phyloP scores from a whole-genome alignment of 2,797 vertebrate genomes.

The Scyliorhinus canicula region DNA sequence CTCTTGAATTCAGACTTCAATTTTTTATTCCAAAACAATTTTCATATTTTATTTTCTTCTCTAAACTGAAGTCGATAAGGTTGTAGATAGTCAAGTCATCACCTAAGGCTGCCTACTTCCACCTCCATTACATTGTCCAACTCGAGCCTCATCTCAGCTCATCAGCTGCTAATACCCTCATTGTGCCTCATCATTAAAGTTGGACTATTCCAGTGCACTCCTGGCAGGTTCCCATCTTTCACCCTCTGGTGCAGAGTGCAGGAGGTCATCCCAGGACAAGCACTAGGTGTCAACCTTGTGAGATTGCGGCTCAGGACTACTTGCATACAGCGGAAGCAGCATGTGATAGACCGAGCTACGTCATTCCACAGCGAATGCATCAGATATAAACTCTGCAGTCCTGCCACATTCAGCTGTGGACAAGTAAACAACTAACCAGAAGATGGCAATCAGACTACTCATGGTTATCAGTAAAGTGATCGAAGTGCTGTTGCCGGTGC shows the following conservation, averaged over 20 bases:
- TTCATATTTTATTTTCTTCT: not conserved
- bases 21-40: not conserved
- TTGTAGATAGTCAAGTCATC: not conserved
- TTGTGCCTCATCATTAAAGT: not conserved
- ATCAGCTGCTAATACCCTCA: not conserved
- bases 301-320: too few relatives aligned
- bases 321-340: too few relatives aligned
- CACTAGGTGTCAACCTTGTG: too few relatives aligned
- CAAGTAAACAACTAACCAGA: too few relatives aligned
- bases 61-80: not conserved
- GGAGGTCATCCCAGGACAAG: too few relatives aligned
- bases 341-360: too few relatives aligned
- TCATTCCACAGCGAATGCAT: too few relatives aligned
- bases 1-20: not conserved
- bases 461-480: too few relatives aligned
- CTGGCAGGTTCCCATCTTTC: not conserved
- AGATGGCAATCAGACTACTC: too few relatives aligned
- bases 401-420: too few relatives aligned
- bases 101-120: not conserved
- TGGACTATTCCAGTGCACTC: not conserved
- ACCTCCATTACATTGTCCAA: not conserved
- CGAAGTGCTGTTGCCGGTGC: too few relatives aligned
- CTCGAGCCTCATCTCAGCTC: not conserved
- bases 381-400: too few relatives aligned
- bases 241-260: not conserved